Evolutionary conservation across 2,888 invertebrate genomes (phyloP), one percentile per base, ranked within the genome.

Genomic region (Stenotaenia linearis): DNA sequence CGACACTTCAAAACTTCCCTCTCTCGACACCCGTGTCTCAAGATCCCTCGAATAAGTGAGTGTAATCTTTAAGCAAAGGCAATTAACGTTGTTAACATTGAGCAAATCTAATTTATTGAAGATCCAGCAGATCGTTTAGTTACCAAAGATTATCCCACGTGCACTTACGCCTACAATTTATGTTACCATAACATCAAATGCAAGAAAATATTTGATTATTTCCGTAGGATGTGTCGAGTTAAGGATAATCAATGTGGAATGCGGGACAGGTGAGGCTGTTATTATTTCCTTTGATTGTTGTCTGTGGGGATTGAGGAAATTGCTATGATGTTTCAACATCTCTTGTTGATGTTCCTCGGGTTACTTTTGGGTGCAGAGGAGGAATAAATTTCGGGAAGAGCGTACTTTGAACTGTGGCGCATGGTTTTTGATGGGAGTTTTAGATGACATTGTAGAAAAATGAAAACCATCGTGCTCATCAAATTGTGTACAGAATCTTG

Each of bases 1-100:
- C 95, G 95, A 89, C 93, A 93, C 85, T 95, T 96, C 90, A 91
- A 94, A 86, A 94, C 95, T 89, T 95, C 95, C 87, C 90, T 96
- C 83, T 95, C 95, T 88, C 95, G 95, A 88, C 96, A 96, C 89
- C 95, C 95, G 82, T 96, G 96, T 89, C 40, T 77, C 28, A 77
- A 45, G 28, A 45, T 77, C 28, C 77, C 77, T 9, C 40, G 40
- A 4, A 23, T 77, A 5, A 40, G 77, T 77, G 40, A 77, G 77
- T 77, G n/a, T n/a, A n/a, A n/a, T n/a, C n/a, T n/a, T n/a, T n/a
- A n/a, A n/a, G n/a, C n/a, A n/a, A n/a, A n/a, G n/a, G n/a, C n/a
- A n/a, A n/a, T n/a, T n/a, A n/a, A n/a, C 7, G n/a, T 35, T 30
- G 15, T 1, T 7, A 21, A 23, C 10, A n/a, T 74, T 3, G 9